Base-by-base conservation (phyloP, 2,113 vertebrate genomes). In the Gadus macrocephalus region DNA sequence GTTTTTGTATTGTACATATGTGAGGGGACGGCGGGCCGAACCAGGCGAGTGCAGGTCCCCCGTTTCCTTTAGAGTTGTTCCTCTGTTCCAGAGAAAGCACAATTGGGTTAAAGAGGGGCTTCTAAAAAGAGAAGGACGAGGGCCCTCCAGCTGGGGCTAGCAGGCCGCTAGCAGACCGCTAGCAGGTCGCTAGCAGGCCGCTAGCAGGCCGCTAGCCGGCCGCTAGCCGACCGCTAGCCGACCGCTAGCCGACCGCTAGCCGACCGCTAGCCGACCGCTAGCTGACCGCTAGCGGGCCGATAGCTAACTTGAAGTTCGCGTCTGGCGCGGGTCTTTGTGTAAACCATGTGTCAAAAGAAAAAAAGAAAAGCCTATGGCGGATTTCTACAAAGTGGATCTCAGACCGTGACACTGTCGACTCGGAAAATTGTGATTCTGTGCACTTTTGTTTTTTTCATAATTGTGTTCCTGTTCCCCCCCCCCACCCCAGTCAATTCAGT, bases 41-140 rank as follows among this genome's bases (percentile, higher is more conserved):
- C 83, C 74, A 75, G 20, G 79, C 66, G 75, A 86, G 85, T 70
- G 74, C 72, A 78, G 74, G 74, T 79, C 0, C 14, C 20, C 64
- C 80, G 78, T 55, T 68, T 70, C 61, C 76, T 78, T 25, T 25
- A 25, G 64, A 64, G 81, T 78, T 73, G 79, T 74, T 81, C 82
- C 84, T 75, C 80, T 81, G 81, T 80, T 58, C 49, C 66, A 83
- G 75, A 76, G 59, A 83, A 90, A 91, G 90, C 89, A 91, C 91
- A 90, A 89, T 70, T 73, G 71, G 87, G 83, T 82, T 81, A 72
- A 77, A 19, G 67, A 67, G 64, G 65, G 53, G 79, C 74, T 75
- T 86, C 85, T 77, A 77, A 62, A 77, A 70, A 38, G 75, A 80
- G 74, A 81, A 8, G 60, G 60, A 1, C 60, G 20, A 71, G 71